phyloP scores from a whole-genome alignment of 2,113 vertebrate genomes.

The Trematocara zebra region DNA sequence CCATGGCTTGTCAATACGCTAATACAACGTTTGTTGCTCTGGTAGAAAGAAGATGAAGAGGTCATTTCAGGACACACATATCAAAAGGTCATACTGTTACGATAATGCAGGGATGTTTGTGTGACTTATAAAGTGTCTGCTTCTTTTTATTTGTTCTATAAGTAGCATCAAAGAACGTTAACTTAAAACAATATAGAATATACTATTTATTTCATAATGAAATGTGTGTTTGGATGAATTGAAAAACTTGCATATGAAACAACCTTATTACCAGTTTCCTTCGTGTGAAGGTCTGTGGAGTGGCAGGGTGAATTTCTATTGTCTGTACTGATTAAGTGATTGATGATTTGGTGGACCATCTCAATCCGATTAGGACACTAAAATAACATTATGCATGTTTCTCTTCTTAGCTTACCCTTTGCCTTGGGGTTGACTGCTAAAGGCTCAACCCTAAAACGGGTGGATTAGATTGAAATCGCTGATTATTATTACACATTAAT shows the following conservation, averaged over 20 bases:
- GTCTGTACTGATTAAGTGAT: neutral
- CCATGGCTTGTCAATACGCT: neutral
- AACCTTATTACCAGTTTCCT: neutral
- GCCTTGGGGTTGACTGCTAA: neutral
- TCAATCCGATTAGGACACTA: neutral
- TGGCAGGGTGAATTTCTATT: neutral
- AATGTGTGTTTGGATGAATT: neutral
- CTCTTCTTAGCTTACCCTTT: neutral
- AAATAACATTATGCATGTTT: neutral
- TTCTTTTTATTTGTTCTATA: neutral
- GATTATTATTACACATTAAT: neutral
- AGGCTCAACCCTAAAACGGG: fast-evolving
- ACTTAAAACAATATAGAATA: neutral
- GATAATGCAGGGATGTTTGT: neutral
- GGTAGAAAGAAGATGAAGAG: neutral
- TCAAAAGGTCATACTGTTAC: neutral
- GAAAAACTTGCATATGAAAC: neutral
- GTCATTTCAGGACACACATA: neutral
- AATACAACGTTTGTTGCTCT: neutral
- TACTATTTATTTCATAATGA: neutral
- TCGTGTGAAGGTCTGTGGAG: neutral
- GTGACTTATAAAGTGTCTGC: neutral
- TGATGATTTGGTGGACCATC: neutral
- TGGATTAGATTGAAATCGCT: neutral
- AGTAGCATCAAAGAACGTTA: neutral